Evolutionary conservation across 53 echinoderm and acorn worm genomes (phyloP).

Genomic region (Pentamera pediparva): DNA sequence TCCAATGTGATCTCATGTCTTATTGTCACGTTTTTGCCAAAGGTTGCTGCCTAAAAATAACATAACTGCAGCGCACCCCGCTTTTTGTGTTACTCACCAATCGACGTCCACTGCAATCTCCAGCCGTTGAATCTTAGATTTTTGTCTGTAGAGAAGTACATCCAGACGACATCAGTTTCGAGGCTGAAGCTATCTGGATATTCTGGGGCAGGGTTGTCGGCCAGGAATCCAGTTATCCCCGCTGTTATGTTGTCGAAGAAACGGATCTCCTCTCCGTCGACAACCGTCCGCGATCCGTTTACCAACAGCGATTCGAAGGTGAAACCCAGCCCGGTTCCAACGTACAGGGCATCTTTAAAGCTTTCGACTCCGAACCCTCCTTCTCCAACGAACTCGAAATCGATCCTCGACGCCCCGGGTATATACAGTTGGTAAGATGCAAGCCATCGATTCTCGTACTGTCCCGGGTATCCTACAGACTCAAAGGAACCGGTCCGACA

Average conservation of each 20-base stretch:
- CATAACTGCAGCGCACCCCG: too few relatives aligned
- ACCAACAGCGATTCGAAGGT: too few relatives aligned
- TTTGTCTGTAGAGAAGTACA: conserved; percentile 79
- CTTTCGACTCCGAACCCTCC: conserved; percentile 53
- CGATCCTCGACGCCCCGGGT: conserved; percentile 63
- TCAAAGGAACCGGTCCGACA: conserved; percentile 44
- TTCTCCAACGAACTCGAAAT: conserved; percentile 44
- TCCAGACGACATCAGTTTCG: conserved; percentile 56
- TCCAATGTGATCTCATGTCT: too few relatives aligned
- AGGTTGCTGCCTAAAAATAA: too few relatives aligned
- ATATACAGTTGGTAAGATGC: conserved; percentile 66
- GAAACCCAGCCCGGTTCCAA: conserved; percentile 35
- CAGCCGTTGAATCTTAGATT: conserved; percentile 62
- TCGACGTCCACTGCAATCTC: conserved; percentile 50
- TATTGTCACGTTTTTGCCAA: too few relatives aligned
- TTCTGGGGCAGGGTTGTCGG: background rate
- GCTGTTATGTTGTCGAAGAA: conserved; percentile 20
- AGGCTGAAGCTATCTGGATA: conserved; percentile 19
- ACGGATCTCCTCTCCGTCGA: background rate
- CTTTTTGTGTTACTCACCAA: conserved; percentile 32
- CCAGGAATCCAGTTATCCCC: too few relatives aligned
- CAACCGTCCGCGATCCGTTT: background rate
- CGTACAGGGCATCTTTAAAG: conserved; percentile 76
- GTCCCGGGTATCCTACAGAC: conserved; percentile 44
- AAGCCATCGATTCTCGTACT: conserved; percentile 43